phyloP scores from a whole-genome alignment of 1,140 invertebrate genomes.

The Sesamia nonagrioides region DNA sequence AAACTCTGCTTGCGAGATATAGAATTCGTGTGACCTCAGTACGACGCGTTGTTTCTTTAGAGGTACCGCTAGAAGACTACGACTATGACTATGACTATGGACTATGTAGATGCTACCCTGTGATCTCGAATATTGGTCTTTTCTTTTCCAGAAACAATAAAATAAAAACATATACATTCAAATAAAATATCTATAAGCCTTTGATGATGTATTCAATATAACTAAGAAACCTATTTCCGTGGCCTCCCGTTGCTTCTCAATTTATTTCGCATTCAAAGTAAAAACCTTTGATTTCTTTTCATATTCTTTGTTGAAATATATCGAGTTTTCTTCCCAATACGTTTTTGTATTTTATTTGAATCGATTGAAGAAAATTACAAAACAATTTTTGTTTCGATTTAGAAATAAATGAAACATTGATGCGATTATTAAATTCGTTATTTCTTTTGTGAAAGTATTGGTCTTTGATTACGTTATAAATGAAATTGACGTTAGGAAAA shows the following conservation, averaged over 20 bases:
- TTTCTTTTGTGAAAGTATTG: not conserved
- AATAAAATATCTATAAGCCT: slow-evolving; percentile 2
- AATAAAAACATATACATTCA: not conserved
- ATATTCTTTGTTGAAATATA: slow-evolving; percentile 11
- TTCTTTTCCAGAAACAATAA: not conserved
- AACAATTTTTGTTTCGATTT: not conserved
- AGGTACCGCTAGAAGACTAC: too few relatives aligned
- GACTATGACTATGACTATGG: too few relatives aligned
- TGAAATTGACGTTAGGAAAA: not conserved
- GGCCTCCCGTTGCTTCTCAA: not conserved
- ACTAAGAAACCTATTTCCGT: slow-evolving; percentile 29
- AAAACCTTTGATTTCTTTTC: slow-evolving; percentile 7
- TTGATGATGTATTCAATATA: slow-evolving; percentile 9
- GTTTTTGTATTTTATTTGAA: not conserved
- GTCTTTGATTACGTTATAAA: not conserved
- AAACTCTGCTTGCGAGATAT: too few relatives aligned
- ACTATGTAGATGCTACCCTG: too few relatives aligned
- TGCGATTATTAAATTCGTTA: slow-evolving; percentile 2
- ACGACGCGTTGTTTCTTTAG: too few relatives aligned
- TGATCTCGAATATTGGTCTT: too few relatives aligned
- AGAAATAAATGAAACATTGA: slow-evolving; percentile 5
- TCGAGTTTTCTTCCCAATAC: not conserved
- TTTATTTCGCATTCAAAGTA: slow-evolving; percentile 5
- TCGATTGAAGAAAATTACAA: not conserved
- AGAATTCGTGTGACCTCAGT: too few relatives aligned